Conservation (phyloP, 2,113 vertebrate species). For the Oncorhynchus mykiss region DNA sequence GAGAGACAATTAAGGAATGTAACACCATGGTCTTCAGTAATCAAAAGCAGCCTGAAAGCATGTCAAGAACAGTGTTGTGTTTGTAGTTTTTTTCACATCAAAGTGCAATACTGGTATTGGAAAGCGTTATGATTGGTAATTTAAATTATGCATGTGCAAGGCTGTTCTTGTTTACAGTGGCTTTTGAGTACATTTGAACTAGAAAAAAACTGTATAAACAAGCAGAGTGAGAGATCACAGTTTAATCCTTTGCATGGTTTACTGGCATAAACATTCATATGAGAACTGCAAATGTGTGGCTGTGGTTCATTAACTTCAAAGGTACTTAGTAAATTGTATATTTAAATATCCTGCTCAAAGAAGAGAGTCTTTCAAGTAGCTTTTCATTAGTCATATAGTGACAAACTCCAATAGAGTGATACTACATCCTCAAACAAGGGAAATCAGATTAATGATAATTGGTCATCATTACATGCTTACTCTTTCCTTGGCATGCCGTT, state of each 20-base stretch:
- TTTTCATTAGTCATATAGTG: too few species aligned
- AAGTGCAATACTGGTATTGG: neutral
- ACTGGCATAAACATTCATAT: constrained; percentile 1
- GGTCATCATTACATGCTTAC: too few species aligned
- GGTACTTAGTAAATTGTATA: neutral
- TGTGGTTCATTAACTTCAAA: neutral
- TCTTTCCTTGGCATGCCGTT: too few species aligned
- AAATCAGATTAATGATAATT: too few species aligned
- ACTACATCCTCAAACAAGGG: too few species aligned
- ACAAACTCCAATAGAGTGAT: too few species aligned
- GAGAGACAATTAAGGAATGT: neutral
- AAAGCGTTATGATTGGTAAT: neutral
- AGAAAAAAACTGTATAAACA: neutral
- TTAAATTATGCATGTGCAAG: constrained; percentile 7
- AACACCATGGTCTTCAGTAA: neutral
- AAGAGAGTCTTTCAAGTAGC: too few species aligned
- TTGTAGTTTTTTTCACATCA: neutral
- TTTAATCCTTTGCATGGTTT: constrained; percentile 6
- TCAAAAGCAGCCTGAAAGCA: neutral
- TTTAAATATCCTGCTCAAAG: too few species aligned
- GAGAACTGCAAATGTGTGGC: neutral
- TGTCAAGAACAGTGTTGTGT: neutral
- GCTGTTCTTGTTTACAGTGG: constrained; percentile 3
- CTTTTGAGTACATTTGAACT: constrained; percentile 1
- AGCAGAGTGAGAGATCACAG: neutral